A percentile compares a stretch with the other conserved stretches of the same genome.
Evolutionary conservation across 2,888 invertebrate genomes (phyloP).

Genomic region (Caenorhabditis zanzibari): DNA sequence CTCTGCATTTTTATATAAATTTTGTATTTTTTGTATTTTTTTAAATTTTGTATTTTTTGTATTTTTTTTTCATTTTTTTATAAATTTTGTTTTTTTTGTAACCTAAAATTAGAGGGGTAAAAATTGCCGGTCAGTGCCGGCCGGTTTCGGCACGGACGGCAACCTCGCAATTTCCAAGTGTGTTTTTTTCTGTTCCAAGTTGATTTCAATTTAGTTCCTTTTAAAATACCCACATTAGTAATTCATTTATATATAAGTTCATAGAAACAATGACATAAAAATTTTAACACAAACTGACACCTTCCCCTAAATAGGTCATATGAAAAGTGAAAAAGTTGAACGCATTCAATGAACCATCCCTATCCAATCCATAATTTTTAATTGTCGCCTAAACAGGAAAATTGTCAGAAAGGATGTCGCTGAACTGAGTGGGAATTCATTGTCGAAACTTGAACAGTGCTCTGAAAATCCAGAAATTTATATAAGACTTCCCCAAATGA

Average conservation of each 20-base stretch:
- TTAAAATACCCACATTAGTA: no score
- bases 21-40: no score
- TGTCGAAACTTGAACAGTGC: conserved; percentile 32
- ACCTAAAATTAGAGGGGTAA: no score
- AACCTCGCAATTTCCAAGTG: no score
- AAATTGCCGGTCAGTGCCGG: no score
- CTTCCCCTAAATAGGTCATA: conserved; percentile 18
- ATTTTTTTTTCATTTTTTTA: no score
- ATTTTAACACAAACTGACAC: conserved; percentile 22
- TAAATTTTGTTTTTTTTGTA: no score
- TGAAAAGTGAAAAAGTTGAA: conserved; percentile 26
- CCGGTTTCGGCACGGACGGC: no score
- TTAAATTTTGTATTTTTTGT: no score
- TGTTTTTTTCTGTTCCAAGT: no score
- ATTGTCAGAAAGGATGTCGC: conserved; percentile 10
- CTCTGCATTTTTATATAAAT: no score
- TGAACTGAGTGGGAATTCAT: conserved; percentile 29
- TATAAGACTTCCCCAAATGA: background rate
- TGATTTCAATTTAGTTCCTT: no score
- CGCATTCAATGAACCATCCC: conserved; percentile 21
- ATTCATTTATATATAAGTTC: background rate
- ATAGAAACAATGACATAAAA: background rate
- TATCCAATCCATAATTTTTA: conserved; percentile 6
- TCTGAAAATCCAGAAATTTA: conserved; percentile 33
- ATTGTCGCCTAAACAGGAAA: conserved; percentile 19